Base-by-base conservation (phyloP, 2,113 vertebrate species). In the Pelecanus crispus region DNA sequence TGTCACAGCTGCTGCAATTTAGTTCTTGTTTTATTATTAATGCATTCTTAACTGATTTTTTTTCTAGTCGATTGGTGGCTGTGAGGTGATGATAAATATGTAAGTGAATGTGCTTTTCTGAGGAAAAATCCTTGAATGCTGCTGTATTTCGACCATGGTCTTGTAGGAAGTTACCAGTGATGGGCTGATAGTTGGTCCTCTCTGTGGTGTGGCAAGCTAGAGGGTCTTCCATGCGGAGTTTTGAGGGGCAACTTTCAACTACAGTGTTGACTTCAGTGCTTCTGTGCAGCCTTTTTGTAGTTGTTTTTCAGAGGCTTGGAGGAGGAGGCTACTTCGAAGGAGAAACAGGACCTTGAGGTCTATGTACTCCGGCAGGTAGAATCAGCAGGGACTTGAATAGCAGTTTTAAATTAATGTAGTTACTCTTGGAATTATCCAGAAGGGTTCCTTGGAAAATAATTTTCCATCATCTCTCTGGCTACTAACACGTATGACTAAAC, bases 1-100 rank as follows among this genome's bases (percentile, higher is more conserved):
- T 59, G 55, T 84, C 55, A 74, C 50, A 86, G 62, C 36, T 73
- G 59, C 59, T 12, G 17, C 75, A 53, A 32, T 87, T 90, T 83
- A 88, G 79, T 73, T 88, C 63, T 81, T 73, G 20, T 26, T 85
- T 80, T 63, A 91, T 96, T 86, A 86, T 85, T 93, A 77, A 94
- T 81, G 17, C 2, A 2, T 86, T 82, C 58, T 80, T 86, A 90
- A 88, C 19, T 34, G 59, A 86, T 34, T 70, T 80, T 87, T 87
- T 86, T 89, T 38, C 63, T 81, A 2, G 2, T 75, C 61, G 56
- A 77, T 59, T 78, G 63, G 24, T 75, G 63, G 24, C 71, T 95
- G 47, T 2, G 26, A 86, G 59, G 17, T 73, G 58, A 28, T 66
- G 70, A 83, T 86, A 82, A 94, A 86, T 71, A 73, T 14, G 28